A percentile compares a stretch with the other conserved stretches of the same genome.
Evolutionary conservation across 2,888 invertebrate species (phyloP).

Genomic region (Caenorhabditis angaria): DNA sequence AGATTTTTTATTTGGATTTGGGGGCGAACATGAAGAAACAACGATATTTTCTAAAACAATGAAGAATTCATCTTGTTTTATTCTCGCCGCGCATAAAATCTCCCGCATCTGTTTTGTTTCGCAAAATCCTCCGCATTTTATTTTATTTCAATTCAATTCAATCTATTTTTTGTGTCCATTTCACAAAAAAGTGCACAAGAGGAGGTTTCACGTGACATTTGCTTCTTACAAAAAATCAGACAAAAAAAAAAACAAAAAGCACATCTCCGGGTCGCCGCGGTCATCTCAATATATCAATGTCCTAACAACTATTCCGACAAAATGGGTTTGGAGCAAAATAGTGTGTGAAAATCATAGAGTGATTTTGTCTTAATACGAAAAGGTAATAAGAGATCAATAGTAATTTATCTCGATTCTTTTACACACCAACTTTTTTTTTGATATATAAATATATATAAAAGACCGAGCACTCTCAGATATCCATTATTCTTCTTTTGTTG

Average conservation of each 20-base stretch:
- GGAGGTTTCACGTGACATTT: neutral
- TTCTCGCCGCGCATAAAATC: neutral
- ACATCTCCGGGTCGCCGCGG: neutral
- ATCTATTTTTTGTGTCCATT: neutral
- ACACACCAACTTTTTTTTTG: neutral
- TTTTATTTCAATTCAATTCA: neutral
- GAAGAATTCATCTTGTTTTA: neutral
- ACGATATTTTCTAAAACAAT: neutral
- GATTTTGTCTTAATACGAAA: too few relatives aligned
- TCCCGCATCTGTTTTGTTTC: constrained; percentile 1
- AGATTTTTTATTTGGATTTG: too few relatives aligned
- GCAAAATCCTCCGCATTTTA: neutral
- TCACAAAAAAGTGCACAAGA: neutral
- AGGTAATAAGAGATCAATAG: neutral
- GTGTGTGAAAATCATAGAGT: neutral
- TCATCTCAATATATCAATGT: neutral
- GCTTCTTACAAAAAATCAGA: too few relatives aligned
- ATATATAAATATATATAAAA: neutral
- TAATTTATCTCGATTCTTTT: constrained; percentile 1
- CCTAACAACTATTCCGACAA: constrained; percentile 1
- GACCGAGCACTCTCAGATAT: neutral
- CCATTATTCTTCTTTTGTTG: neutral
- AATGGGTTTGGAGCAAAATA: neutral
- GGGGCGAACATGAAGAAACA: too few relatives aligned
- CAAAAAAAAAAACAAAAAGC: too few relatives aligned